A percentile compares a stretch with the other conserved stretches of the same genome.
These are phyloP conservation scores for Okapia johnstoni DNA, from an alignment of 2,113 vertebrate genomes.

Conservation along the genomic window DNA sequence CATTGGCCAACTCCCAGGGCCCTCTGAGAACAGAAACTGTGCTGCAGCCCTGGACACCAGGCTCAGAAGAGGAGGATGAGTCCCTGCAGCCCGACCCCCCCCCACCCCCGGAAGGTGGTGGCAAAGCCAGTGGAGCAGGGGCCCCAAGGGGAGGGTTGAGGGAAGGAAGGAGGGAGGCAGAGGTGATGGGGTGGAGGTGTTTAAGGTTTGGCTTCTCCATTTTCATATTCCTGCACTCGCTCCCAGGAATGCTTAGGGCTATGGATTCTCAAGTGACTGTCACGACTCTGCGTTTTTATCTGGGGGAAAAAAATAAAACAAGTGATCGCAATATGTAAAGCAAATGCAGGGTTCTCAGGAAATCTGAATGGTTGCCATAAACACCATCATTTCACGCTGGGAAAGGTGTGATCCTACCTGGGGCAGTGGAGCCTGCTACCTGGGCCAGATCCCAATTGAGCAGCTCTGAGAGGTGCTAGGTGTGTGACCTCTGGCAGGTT, in stretches of 20 bases:
- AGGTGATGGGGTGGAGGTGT: fast-evolving
- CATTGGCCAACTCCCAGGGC: too few species aligned
- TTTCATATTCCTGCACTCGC: background rate
- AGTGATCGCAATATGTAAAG: fast-evolving
- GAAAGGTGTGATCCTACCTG: fast-evolving
- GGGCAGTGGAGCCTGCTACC: background rate
- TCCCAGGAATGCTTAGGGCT: background rate
- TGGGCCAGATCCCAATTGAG: background rate
- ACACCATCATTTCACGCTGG: fast-evolving
- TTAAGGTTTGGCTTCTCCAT: background rate
- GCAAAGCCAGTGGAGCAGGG: background rate
- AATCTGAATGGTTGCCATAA: background rate
- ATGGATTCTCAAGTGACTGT: background rate
- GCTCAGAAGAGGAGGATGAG: fast-evolving
- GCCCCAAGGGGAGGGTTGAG: fast-evolving
- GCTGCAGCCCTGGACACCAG: fast-evolving
- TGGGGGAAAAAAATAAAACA: background rate
- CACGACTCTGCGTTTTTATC: background rate
- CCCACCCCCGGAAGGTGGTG: background rate
- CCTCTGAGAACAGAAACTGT: background rate
- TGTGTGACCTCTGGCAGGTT: background rate
- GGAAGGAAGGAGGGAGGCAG: too few species aligned
- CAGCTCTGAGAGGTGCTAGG: too few species aligned
- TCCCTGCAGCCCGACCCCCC: fast-evolving
- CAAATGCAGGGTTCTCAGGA: fast-evolving